Evolutionary conservation across 2,113 vertebrate genomes (phyloP), one percentile per base, ranked within the genome.

Genomic region (Oncorhynchus kisutch): DNA sequence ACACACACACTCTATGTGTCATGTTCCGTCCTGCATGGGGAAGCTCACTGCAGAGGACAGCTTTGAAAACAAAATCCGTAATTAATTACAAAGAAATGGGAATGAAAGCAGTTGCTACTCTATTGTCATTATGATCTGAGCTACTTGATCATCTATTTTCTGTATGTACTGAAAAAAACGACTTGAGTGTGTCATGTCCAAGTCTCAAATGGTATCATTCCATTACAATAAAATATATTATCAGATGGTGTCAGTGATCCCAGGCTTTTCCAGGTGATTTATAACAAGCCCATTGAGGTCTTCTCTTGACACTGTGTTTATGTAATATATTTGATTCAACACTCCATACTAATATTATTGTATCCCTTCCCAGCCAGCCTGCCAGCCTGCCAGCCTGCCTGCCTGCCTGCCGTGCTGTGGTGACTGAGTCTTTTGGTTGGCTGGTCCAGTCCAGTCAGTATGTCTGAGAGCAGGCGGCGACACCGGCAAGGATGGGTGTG

Each of bases 401-500:
- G 65, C 27, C 65, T 34, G 66, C 64, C 24, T 51, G 80, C 69
- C 70, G 59, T 39, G 24, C 65, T 70, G 83, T 29, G 68, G 62
- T 71, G 86, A 57, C 82, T 77, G 74, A 73, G 59, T 67, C 74
- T 87, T 78, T 78, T 79, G 71, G 76, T 84, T 82, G 79, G 81
- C 83, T 79, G 82, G 25, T 71, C 64, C 78, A 77, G 72, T 57
- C 81, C 64, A 25, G 48, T 54, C 12, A 54, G 39, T 67, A 18
- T 78, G 80, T 87, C 81, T 66, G 82, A 77, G 76, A 79, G 66
- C 62, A 84, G 83, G 79, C 74, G 72, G 79, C 25, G 45, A 78
- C 78, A 75, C 74, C 81, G 84, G 86, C 86, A 89, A 83, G 86
- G 78, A 87, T 83, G 81, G 84, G 86, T 89, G 81, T 76, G 83